phyloP scores from a whole-genome alignment of 2,888 invertebrate species.

The Thymelicus acteon region DNA sequence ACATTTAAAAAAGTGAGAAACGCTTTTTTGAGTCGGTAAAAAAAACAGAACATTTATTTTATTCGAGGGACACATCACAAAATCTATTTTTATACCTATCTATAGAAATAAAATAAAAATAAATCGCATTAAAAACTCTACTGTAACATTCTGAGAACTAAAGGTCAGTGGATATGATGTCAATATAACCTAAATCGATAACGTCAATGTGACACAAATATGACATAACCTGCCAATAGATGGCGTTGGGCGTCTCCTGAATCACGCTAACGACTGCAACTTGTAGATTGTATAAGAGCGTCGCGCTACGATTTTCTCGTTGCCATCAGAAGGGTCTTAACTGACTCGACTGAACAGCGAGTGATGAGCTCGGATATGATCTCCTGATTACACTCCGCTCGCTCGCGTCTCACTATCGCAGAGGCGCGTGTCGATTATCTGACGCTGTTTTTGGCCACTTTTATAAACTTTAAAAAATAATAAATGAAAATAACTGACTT shows the following conservation, averaged over 20 bases:
- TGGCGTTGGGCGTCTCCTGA: slow-evolving; percentile 6
- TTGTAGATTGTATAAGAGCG: slow-evolving; percentile 35
- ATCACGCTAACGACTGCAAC: slow-evolving; percentile 45
- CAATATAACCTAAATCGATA: no score
- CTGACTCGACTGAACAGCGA: slow-evolving; percentile 84
- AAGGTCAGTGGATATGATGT: no score
- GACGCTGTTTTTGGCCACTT: slow-evolving; percentile 67
- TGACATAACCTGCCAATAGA: background rate
- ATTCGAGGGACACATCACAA: no score
- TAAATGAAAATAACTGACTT: no score
- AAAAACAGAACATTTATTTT: no score
- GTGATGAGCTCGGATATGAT: slow-evolving; percentile 75
- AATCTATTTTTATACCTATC: no score
- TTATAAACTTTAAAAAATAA: background rate
- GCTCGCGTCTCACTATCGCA: slow-evolving; percentile 68
- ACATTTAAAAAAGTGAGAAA: no score
- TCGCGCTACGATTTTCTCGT: background rate
- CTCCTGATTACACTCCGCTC: slow-evolving; percentile 66
- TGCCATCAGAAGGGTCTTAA: slow-evolving; percentile 80
- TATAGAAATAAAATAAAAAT: no score
- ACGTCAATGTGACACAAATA: background rate
- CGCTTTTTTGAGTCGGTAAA: no score
- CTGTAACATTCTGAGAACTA: no score
- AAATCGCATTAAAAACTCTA: no score
- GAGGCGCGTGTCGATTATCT: slow-evolving; percentile 60